Conservation (phyloP, 2,797 vertebrate species). For the Catostomus latipinnis region DNA sequence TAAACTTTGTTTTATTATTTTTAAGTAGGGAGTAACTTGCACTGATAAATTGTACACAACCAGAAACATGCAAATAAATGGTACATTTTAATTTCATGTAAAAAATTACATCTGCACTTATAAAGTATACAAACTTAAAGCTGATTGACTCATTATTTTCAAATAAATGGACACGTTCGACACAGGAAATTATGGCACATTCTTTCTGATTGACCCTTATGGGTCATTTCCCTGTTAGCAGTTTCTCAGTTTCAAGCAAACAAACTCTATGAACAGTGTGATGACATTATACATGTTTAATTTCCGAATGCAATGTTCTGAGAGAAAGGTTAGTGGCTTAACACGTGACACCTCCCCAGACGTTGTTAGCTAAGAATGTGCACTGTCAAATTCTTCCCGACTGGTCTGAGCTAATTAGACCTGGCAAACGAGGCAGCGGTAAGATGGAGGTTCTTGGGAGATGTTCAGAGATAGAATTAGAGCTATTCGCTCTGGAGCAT, state of each 20-base stretch:
- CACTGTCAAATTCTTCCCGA: conserved; percentile 42
- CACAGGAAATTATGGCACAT: neutral
- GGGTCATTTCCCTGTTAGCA: conserved; percentile 11
- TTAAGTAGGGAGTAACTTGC: no score
- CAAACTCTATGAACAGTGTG: neutral
- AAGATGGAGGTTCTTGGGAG: conserved; percentile 21
- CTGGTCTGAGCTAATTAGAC: conserved; percentile 56
- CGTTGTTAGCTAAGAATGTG: conserved; percentile 39
- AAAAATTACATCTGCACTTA: no score
- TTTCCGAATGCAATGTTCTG: conserved; percentile 38
- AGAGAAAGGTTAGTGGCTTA: conserved; percentile 52
- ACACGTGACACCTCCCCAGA: conserved; percentile 44
- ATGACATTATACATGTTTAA: conserved; percentile 34
- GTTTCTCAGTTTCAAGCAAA: conserved; percentile 9
- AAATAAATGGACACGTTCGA: neutral
- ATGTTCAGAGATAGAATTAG: conserved; percentile 57
- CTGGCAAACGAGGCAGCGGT: conserved; percentile 32
- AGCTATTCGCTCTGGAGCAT: conserved; percentile 35
- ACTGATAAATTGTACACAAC: no score
- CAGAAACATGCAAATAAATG: no score
- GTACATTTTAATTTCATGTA: no score
- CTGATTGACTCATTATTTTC: neutral
- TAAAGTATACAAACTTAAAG: neutral
- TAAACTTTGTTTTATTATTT: no score
- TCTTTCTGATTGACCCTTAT: neutral